Percentiles rank a stretch among this genome's conserved stretches.
Evolutionary conservation across 2,888 invertebrate species (phyloP).

Genomic region (Eueremaeus valkanovi): DNA sequence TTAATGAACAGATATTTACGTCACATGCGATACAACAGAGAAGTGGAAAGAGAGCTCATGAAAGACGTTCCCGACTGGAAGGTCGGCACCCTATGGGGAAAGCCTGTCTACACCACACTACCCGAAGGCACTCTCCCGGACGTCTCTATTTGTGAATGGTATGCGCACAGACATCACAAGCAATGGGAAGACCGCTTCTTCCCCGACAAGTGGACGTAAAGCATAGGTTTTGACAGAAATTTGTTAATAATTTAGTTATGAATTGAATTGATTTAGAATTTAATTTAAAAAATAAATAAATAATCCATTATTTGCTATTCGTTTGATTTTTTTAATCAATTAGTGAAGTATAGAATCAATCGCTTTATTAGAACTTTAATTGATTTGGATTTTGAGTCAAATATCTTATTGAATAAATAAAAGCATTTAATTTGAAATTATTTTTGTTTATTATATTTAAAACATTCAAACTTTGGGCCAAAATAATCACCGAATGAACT

Average conservation of each 20-base stretch:
- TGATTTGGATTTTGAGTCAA: no score
- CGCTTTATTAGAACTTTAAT: no score
- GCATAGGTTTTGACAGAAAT: background rate
- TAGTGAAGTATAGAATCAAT: background rate
- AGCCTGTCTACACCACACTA: constrained; percentile 69
- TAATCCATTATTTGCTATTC: background rate
- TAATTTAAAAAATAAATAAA: background rate
- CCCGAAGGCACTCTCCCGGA: constrained; percentile 62
- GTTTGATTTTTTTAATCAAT: background rate
- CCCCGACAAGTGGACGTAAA: constrained; percentile 17
- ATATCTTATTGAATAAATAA: no score
- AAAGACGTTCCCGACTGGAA: constrained; percentile 84
- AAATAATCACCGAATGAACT: no score
- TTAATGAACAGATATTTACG: constrained; percentile 60
- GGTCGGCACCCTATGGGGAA: constrained; percentile 81
- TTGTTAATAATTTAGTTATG: background rate
- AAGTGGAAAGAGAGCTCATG: constrained; percentile 82
- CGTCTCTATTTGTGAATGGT: constrained; percentile 67
- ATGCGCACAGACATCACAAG: constrained; percentile 58
- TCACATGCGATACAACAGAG: constrained; percentile 71
- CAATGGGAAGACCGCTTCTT: constrained; percentile 20
- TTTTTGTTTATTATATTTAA: no score
- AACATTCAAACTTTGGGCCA: no score
- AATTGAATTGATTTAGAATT: no score
- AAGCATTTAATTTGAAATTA: no score